Evolutionary conservation across 1,140 invertebrate genomes (phyloP).

Genomic region (Drosophila pseudoobscura): DNA sequence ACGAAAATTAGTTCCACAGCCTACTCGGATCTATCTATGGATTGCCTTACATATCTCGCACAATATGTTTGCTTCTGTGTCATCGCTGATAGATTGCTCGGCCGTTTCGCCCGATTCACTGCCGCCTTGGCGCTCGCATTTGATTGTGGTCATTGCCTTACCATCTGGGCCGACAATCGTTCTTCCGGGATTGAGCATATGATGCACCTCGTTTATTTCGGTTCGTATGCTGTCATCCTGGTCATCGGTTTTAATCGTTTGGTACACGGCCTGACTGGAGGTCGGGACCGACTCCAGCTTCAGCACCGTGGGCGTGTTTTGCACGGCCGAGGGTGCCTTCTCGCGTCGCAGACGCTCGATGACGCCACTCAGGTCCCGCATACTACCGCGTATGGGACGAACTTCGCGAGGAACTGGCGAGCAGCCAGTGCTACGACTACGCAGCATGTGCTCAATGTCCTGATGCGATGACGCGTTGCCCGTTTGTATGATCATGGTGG

Average conservation of each 20-base stretch:
- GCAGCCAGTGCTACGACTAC: slow-evolving; percentile 66
- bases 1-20: slow-evolving; percentile 23
- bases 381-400: slow-evolving; percentile 50
- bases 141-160: slow-evolving; percentile 82
- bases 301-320: slow-evolving; percentile 45
- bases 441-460: slow-evolving; percentile 62
- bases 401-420: slow-evolving; percentile 64
- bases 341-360: slow-evolving; percentile 73
- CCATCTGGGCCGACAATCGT: slow-evolving; percentile 86
- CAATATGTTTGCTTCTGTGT: slow-evolving; percentile 62
- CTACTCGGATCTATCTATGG: slow-evolving; percentile 6
- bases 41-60: slow-evolving; percentile 67
- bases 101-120: slow-evolving; percentile 58
- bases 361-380: slow-evolving; percentile 72
- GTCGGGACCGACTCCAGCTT: slow-evolving; percentile 68
- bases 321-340: slow-evolving; percentile 37
- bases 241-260: slow-evolving; percentile 65
- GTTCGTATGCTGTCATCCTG: slow-evolving; percentile 71
- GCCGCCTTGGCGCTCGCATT: slow-evolving; percentile 74
- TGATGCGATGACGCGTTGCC: slow-evolving; percentile 38
- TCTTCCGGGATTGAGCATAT: slow-evolving; percentile 79
- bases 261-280: slow-evolving; percentile 73
- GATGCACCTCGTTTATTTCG: slow-evolving; percentile 73
- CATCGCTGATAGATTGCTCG: slow-evolving; percentile 63
- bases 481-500: slow-evolving; percentile 69